phyloP scores from a whole-genome alignment of 2,888 invertebrate species.

The Noctua pronuba region DNA sequence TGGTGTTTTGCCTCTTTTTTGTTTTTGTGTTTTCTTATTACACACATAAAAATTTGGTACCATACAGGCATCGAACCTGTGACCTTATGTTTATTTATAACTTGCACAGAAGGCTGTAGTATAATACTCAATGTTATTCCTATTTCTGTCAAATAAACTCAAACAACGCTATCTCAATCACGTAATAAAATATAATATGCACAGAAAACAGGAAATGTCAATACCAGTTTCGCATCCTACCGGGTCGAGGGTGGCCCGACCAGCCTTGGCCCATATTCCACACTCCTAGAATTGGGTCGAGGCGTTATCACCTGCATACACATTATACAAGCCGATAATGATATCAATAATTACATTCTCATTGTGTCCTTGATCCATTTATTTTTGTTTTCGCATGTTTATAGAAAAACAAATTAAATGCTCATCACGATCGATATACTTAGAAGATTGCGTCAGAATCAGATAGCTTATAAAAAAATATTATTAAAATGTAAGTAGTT shows the following conservation, averaged over 20 bases:
- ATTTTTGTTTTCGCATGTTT: conserved; percentile 41
- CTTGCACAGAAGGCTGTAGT: background rate
- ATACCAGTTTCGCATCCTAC: conserved; percentile 64
- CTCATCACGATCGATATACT: background rate
- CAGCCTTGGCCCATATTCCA: conserved; percentile 82
- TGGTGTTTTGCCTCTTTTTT: no score
- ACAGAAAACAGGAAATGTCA: conserved; percentile 43
- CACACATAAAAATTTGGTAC: background rate
- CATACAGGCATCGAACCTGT: background rate
- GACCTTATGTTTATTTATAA: background rate
- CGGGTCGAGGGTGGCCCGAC: conserved; percentile 69
- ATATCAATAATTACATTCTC: conserved; percentile 69
- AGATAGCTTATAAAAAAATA: background rate
- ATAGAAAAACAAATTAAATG: conserved; percentile 39
- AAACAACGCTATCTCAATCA: background rate
- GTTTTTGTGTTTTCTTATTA: background rate
- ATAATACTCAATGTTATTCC: background rate
- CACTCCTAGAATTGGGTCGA: conserved; percentile 74
- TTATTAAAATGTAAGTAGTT: background rate
- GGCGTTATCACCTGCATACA: conserved; percentile 69
- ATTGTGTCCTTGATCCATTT: conserved; percentile 71
- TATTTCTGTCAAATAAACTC: background rate
- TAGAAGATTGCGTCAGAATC: background rate
- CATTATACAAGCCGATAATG: conserved; percentile 68
- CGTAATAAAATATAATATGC: conserved; percentile 26